Evolutionary conservation across 2,113 vertebrate genomes (phyloP).

Genomic region (Lasiurus cinereus): DNA sequence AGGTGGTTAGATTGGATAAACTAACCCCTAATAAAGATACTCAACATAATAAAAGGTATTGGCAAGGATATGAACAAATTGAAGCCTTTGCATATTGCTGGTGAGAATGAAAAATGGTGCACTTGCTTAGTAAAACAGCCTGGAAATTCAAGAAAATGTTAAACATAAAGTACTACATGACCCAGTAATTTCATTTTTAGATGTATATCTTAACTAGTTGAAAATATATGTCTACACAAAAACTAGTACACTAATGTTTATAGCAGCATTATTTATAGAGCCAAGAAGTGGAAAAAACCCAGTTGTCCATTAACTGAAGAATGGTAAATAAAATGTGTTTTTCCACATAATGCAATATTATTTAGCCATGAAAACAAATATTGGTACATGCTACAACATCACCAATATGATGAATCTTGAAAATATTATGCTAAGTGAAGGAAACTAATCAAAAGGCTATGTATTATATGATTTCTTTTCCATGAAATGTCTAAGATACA

Average conservation of each 20-base stretch:
- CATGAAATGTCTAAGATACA: background rate
- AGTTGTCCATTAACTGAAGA: background rate
- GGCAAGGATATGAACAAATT: background rate
- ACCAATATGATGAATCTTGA: background rate
- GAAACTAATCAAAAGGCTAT: background rate
- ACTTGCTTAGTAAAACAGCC: background rate
- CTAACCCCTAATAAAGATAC: background rate
- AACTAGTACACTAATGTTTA: background rate
- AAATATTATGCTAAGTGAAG: background rate
- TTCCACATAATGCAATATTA: background rate
- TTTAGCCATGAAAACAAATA: constrained; percentile 28
- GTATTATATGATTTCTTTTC: background rate
- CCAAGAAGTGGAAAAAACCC: background rate
- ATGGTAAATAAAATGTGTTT: background rate
- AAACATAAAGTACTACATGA: constrained; percentile 9
- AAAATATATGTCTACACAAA: background rate
- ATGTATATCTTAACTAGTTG: background rate
- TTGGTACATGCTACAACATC: background rate
- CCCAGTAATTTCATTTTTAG: background rate
- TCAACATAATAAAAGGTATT: background rate
- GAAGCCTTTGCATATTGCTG: background rate
- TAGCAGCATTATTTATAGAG: background rate
- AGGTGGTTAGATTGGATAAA: background rate
- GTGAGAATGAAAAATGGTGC: background rate
- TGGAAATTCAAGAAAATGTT: background rate